Evolutionary conservation across 2,797 vertebrate genomes (phyloP), one percentile per base, ranked within the genome.

Genomic region (Graptemys geographica): DNA sequence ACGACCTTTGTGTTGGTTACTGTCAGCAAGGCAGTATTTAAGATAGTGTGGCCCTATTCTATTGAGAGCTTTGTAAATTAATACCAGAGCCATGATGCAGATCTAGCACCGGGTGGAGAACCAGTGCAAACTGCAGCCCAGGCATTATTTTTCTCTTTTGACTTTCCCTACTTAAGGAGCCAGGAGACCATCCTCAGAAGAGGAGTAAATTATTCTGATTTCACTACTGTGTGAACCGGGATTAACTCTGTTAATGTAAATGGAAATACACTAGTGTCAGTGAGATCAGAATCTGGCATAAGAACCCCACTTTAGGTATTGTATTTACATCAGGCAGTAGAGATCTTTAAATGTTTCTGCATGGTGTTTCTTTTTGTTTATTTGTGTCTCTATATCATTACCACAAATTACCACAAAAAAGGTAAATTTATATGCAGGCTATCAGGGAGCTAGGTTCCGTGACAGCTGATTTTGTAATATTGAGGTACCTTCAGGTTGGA

Each of bases 81-180:
- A 47, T 44, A 41, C 21, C 41, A 74, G 69, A 44, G 13, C 69
- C 69, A 25, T 27, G 37, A 74, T 25, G 41, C 21, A 25, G 19
- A 41, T 74, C 69, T 44, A 25, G 21, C 37, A 41, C 11, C 2
- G 5, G 41, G 12, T 41, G 23, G 37, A 74, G 11, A 74, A 44
- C n/a, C 19, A 25, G 37, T 74, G 23, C 41, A 74, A 44, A 37
- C 33, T 25, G 37, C 23, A 44, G 37, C 4, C 27, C 11, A 74
- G 37, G 37, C 23, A 27, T 69, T 31, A 27, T 41, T 74, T 27
- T 44, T 74, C 41, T 41, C 37, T 21, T 74, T 74, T 44, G 21
- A 23, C 37, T 74, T 74, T n/a, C 19, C 78, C 92, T 93, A 90
- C 80, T 91, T 55, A 55, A 82, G 49, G 94, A 93, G 84, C 51